Evolutionary conservation across 2,888 invertebrate genomes (phyloP).

Genomic region (Chrysolina oricalcia): DNA sequence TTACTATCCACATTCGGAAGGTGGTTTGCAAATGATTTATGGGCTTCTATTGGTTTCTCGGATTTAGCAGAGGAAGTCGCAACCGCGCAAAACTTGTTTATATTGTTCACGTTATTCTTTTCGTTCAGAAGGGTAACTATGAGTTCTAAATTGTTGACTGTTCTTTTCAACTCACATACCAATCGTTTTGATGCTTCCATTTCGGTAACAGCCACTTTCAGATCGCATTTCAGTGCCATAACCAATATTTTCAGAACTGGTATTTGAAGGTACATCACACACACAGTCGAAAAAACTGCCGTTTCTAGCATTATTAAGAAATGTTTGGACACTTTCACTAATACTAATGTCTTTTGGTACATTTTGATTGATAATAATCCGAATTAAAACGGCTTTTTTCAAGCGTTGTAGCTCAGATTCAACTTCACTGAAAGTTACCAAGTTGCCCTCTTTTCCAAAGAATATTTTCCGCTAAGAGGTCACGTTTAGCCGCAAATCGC

Average conservation of each 20-base stretch:
- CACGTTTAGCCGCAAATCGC: too few relatives aligned
- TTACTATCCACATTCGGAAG: too few relatives aligned
- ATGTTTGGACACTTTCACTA: not conserved
- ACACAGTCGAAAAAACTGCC: not conserved
- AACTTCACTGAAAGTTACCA: too few relatives aligned
- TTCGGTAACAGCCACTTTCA: not conserved
- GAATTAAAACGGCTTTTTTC: not conserved
- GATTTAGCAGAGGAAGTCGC: not conserved
- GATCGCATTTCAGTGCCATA: not conserved
- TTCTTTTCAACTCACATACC: not conserved
- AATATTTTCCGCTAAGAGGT: too few relatives aligned
- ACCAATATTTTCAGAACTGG: not conserved
- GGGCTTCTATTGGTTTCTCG: too few relatives aligned
- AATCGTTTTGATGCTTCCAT: not conserved
- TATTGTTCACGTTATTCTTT: not conserved
- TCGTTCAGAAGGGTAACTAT: not conserved
- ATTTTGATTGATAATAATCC: not conserved
- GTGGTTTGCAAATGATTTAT: not conserved
- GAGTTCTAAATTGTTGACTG: not conserved
- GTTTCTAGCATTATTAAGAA: not conserved
- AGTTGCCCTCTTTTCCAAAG: too few relatives aligned
- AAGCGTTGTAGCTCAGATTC: too few relatives aligned
- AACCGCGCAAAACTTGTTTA: not conserved
- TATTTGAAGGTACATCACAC: too few relatives aligned
- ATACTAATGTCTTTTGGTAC: not conserved